A percentile compares a stretch with the other conserved stretches of the same genome.
Conservation (phyloP, 2,888 invertebrate genomes). For the Drosophila pegasa region DNA sequence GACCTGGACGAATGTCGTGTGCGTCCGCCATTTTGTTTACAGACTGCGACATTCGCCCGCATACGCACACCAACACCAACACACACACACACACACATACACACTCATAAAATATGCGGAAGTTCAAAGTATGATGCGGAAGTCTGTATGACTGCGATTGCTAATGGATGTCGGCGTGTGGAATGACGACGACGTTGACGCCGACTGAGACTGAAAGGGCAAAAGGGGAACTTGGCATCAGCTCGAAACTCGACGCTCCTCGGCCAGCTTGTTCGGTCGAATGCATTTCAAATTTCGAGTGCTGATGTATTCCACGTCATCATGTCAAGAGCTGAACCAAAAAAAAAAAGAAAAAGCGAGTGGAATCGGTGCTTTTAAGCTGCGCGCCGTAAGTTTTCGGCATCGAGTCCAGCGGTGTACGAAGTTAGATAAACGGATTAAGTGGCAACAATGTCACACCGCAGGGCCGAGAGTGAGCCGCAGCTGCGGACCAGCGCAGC, state of each 20-base stretch:
- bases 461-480: slow-evolving; percentile 21
- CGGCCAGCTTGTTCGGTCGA: slow-evolving; percentile 71
- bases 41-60: slow-evolving; percentile 53
- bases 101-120: slow-evolving; percentile 74
- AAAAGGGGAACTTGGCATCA: slow-evolving; percentile 25
- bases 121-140: slow-evolving; percentile 81
- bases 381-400: slow-evolving; percentile 68
- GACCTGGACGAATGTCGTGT: slow-evolving; percentile 44
- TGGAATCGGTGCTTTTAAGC: slow-evolving; percentile 63
- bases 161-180: slow-evolving; percentile 75
- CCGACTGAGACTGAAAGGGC: slow-evolving; percentile 28
- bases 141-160: slow-evolving; percentile 81
- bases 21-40: slow-evolving; percentile 77
- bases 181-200: slow-evolving; percentile 38
- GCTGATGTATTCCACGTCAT: slow-evolving; percentile 31
- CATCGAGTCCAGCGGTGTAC: slow-evolving; percentile 85
- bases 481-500: slow-evolving; percentile 3
- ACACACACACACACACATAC: slow-evolving; percentile 29
- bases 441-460: slow-evolving; percentile 78
- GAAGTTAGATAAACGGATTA: slow-evolving; percentile 85
- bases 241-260: slow-evolving; percentile 29
- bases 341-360: not conserved
- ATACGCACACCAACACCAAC: slow-evolving; percentile 44
- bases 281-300: slow-evolving; percentile 74
- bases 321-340: slow-evolving; percentile 31